A percentile compares a stretch with the other conserved stretches of the same genome.
These are phyloP conservation scores for Saturnia japonica DNA, from an alignment of 2,888 invertebrate genomes.

Conservation along the genomic window DNA sequence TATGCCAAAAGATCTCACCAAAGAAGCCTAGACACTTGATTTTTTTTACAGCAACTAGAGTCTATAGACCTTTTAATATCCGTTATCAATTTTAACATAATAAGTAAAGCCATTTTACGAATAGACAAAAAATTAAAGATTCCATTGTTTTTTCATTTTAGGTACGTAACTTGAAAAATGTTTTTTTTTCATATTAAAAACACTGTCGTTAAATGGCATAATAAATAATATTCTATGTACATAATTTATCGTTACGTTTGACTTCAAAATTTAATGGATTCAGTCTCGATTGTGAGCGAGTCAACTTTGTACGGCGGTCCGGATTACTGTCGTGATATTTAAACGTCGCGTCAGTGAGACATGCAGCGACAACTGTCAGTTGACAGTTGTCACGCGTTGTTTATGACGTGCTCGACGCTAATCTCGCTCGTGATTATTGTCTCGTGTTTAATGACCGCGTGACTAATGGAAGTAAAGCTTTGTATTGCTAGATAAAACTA, in stretches of 20 bases:
- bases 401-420: conserved; percentile 32
- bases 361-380: conserved; percentile 34
- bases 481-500: neutral
- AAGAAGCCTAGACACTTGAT: too few species aligned
- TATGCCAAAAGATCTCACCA: too few species aligned
- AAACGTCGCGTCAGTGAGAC: conserved; percentile 39
- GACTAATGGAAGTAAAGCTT: conserved; percentile 18
- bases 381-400: conserved; percentile 18
- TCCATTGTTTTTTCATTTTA: too few species aligned
- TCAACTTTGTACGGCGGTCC: conserved; percentile 16
- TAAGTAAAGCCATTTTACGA: too few species aligned
- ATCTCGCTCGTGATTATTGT: conserved; percentile 32
- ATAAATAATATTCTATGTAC: neutral
- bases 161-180: too few species aligned
- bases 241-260: neutral
- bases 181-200: neutral
- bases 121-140: too few species aligned
- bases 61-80: too few species aligned
- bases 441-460: conserved; percentile 18
- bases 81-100: too few species aligned
- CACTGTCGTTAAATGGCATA: neutral
- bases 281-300: neutral
- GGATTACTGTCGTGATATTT: conserved; percentile 32
- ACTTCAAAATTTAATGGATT: neutral
- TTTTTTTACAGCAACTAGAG: too few species aligned